A percentile compares a stretch with the other conserved stretches of the same genome.
Conservation (phyloP, 1,140 invertebrate species). For the Harlomillsia oculata region DNA sequence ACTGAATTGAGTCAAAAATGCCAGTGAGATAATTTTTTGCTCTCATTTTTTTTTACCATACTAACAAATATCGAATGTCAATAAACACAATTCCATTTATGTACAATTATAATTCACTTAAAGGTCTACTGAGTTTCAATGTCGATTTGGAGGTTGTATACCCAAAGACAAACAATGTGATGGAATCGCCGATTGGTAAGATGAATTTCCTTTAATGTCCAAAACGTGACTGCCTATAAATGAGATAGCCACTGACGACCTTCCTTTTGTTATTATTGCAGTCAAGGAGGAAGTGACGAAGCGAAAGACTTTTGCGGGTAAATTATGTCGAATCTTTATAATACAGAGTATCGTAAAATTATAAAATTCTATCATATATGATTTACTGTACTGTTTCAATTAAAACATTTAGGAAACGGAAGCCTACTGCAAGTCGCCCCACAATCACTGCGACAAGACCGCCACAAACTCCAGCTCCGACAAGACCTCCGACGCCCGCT, state of each 20-base stretch:
- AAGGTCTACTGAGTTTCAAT: constrained; percentile 15
- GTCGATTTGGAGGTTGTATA: constrained; percentile 28
- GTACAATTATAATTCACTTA: too few species aligned
- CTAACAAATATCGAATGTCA: background rate
- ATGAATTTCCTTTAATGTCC: background rate
- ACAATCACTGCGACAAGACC: too few species aligned
- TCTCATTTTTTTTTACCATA: background rate
- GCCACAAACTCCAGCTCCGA: background rate
- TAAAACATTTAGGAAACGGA: background rate
- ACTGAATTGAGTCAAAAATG: constrained; percentile 16
- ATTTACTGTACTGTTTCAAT: background rate
- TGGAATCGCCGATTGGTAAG: background rate
- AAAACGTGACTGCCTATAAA: background rate
- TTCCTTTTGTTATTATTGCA: background rate
- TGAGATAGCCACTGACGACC: background rate
- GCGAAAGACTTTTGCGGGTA: constrained; percentile 20
- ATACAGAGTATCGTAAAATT: too few species aligned
- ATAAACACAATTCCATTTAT: background rate
- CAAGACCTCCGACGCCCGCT: too few species aligned
- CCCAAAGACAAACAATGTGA: constrained; percentile 3
- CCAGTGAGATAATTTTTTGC: constrained; percentile 1
- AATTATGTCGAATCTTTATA: too few species aligned
- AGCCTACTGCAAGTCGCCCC: background rate
- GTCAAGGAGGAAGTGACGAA: constrained; percentile 25
- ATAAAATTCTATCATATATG: too few species aligned